These are phyloP conservation scores for Orchestes rusci DNA, from an alignment of 2,888 invertebrate genomes.

Conservation along the genomic window DNA sequence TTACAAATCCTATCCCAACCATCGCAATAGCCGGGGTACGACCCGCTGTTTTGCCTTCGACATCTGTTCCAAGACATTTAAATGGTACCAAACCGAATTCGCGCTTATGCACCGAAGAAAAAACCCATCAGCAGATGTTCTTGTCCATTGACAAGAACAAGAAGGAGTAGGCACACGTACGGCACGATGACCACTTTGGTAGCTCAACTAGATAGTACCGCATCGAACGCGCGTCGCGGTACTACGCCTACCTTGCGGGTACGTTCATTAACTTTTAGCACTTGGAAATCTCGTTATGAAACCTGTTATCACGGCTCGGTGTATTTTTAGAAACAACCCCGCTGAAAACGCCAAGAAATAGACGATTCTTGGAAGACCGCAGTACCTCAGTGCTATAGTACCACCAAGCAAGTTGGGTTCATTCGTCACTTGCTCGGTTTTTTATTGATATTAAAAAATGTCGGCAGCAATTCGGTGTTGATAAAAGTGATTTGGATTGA, in stretches of 20 bases:
- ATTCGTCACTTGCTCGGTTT: no score
- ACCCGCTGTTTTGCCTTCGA: no score
- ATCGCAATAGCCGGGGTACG: constrained; percentile 7
- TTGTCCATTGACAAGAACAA: constrained; percentile 8
- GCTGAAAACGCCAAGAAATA: no score
- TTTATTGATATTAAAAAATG: neutral
- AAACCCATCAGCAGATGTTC: constrained; percentile 22
- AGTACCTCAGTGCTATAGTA: constrained; percentile 3
- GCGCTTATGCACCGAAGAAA: constrained; percentile 13
- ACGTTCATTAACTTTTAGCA: constrained; percentile 32
- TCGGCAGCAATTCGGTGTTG: no score
- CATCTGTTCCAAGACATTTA: constrained; percentile 7
- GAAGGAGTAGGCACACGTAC: constrained; percentile 20
- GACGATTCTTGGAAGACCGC: constrained; percentile 11
- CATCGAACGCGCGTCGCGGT: constrained; percentile 14
- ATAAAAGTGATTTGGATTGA: neutral
- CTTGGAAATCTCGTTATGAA: constrained; percentile 42
- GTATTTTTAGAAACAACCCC: constrained; percentile 34
- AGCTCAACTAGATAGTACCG: constrained; percentile 7
- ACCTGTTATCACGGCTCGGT: constrained; percentile 36
- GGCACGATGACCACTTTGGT: no score
- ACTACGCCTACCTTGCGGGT: constrained; percentile 29
- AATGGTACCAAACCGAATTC: constrained; percentile 4
- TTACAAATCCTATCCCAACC: no score
- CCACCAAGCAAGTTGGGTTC: no score